Evolutionary conservation across 2,113 vertebrate species (phyloP), one percentile per base, ranked within the genome.

Genomic region (Micronisus gabar): DNA sequence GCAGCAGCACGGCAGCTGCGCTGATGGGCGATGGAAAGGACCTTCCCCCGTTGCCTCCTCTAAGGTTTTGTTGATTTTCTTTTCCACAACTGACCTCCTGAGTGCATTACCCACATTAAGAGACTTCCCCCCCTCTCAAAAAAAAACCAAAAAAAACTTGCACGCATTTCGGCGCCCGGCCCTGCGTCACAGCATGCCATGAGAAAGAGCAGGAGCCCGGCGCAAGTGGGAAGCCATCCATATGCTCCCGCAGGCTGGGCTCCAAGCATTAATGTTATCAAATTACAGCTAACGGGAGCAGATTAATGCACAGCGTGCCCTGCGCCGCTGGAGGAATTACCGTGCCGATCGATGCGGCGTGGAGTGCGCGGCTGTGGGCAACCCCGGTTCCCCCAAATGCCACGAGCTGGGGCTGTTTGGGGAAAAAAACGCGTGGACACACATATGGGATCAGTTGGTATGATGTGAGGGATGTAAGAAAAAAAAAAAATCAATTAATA

Each of bases 151-250:
- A 10, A 40, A 40, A 26, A 52, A 10, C 26, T 23, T 10, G 0
- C 40, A 23, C 5, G 0, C 41, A 3, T 3, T 34, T 6, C 7
- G 4, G 40, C 0, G 0, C 47, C 80, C 1, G 1, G 19, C n/a
- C 67, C 62, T 10, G 10, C 4, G 3, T 63, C 83, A 71, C 70
- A 26, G 26, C 0, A 0, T 3, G 7, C 50, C 2, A 0, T 40
- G 53, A 85, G 43, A 34, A 59, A 41, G 20, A 72, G 71, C 93
- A 86, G 95, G 76, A 67, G 76, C 61, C 62, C 7, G 6, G 63
- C 1, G 7, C 30, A 14, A 45, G 76, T 17, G 76, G 59, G 81
- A 90, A 93, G 29, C 38, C 83, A 38, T 29, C 87, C 92, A 6
- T 41, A 40, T 45, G 40, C 36, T 78, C 55, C 53, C 4, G 4